Evolutionary conservation across 2,888 invertebrate species (phyloP), one percentile per base, ranked within the genome.

Genomic region (Lochmaea crataegi): DNA sequence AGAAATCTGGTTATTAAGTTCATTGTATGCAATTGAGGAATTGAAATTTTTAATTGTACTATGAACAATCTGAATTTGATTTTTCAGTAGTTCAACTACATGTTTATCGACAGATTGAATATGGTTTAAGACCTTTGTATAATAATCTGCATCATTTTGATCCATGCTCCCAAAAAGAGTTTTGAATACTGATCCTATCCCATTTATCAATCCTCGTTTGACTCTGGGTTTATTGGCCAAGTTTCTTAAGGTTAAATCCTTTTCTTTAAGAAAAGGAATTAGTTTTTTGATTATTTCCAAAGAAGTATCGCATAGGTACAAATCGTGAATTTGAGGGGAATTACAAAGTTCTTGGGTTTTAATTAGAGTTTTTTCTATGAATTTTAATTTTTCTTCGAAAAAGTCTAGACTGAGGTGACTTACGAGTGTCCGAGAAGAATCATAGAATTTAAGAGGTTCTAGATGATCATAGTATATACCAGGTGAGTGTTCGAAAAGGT

Each of bases 21-120:
- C 61, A 41, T 77, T n/a, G 38, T 73, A 65, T 11, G 75, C 65
- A 64, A 78, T 73, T 16, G 78, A 66, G 53, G 65, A 63, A 61
- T 78, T 78, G 68, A 78, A 76, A 48, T 74, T 76, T 16, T 41
- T 41, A 18, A 77, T 75, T 2, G 76, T 77, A 58, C 65, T 72
- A 57, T 71, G 42, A 57, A 75, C 71, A 18, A 76, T 71, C 67
- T 77, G 75, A 41, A 75, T 58, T 75, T 77, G 77, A 18, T 73
- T 11, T 68, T 72, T 63, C 12, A 77, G 45, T 42, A 78, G 56
- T 26, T 72, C 42, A 51, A 69, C 12, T 16, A 76, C 16, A 18
- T 75, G 71, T 64, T 75, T 61, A 22, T 77, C 77, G 18, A 72
- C 66, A 41, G 60, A 12, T 2, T 64, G 48, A 42, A 74, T 45